Conservation (phyloP, 1,140 invertebrate genomes). For the Musca vetustissima region DNA sequence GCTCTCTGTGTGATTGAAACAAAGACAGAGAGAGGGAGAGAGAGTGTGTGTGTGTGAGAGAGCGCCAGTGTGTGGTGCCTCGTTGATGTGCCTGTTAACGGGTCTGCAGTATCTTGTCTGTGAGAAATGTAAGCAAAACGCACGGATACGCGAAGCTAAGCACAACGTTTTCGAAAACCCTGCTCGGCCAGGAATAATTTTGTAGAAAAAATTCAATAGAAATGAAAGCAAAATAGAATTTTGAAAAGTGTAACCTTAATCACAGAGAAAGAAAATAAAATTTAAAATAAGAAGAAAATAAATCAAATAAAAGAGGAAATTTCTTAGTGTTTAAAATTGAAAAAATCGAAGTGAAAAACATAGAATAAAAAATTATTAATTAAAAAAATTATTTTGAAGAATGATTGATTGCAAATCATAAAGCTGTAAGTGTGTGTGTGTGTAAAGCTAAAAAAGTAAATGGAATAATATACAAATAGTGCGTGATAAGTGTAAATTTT, state of each 20-base stretch:
- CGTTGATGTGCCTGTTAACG: no score
- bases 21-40: no score
- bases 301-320: constrained; percentile 12
- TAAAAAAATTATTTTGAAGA: constrained; percentile 1
- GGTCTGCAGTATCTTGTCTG: not conserved
- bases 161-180: not conserved
- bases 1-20: no score
- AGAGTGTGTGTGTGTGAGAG: no score
- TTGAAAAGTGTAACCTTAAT: no score
- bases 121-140: constrained; percentile 20
- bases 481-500: constrained; percentile 1
- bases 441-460: constrained; percentile 1
- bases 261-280: not conserved
- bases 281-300: constrained; percentile 6
- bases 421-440: not conserved
- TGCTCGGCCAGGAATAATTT: no score
- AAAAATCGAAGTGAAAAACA: no score
- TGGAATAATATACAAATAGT: constrained; percentile 9
- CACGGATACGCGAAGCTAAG: constrained; percentile 12
- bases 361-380: constrained; percentile 2
- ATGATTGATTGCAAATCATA: constrained; percentile 11
- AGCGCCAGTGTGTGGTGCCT: no score
- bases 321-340: constrained; percentile 9
- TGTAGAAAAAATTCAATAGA: no score
- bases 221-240: no score